Evolutionary conservation across 2,113 vertebrate genomes (phyloP).

Genomic region (Spilogale gracilis): DNA sequence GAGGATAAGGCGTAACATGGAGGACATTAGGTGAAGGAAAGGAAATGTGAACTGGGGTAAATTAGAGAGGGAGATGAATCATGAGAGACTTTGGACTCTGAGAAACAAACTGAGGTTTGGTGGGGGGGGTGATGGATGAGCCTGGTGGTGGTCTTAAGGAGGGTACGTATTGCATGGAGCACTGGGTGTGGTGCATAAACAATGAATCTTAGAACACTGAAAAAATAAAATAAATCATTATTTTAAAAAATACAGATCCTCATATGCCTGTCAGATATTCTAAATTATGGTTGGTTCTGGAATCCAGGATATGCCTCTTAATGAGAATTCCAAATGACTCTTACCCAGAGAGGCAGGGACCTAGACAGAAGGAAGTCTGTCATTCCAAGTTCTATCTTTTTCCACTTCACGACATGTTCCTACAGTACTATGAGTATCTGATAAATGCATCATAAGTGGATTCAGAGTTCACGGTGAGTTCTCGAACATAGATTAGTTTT

Average conservation of each 20-base stretch:
- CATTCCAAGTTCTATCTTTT: neutral
- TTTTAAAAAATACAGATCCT: neutral
- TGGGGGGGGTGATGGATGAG: too few species aligned
- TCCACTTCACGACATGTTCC: neutral
- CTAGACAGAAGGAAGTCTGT: neutral
- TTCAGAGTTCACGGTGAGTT: neutral
- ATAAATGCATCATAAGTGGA: neutral
- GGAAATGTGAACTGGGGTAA: too few species aligned
- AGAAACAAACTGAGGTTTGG: too few species aligned
- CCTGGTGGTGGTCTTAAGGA: too few species aligned
- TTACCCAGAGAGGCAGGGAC: neutral
- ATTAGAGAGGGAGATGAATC: too few species aligned
- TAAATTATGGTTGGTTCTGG: neutral
- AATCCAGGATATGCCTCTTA: neutral
- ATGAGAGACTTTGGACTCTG: too few species aligned
- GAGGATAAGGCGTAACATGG: too few species aligned
- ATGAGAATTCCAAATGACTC: neutral
- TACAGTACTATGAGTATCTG: neutral
- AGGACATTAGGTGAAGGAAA: too few species aligned
- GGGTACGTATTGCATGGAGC: too few species aligned
- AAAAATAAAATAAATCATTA: too few species aligned
- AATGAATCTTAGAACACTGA: too few species aligned
- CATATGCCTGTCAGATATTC: neutral
- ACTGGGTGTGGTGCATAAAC: too few species aligned
- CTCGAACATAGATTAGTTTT: neutral